Evolutionary conservation across 2,113 vertebrate species (phyloP).

Genomic region (Coryphaenoides rupestris): DNA sequence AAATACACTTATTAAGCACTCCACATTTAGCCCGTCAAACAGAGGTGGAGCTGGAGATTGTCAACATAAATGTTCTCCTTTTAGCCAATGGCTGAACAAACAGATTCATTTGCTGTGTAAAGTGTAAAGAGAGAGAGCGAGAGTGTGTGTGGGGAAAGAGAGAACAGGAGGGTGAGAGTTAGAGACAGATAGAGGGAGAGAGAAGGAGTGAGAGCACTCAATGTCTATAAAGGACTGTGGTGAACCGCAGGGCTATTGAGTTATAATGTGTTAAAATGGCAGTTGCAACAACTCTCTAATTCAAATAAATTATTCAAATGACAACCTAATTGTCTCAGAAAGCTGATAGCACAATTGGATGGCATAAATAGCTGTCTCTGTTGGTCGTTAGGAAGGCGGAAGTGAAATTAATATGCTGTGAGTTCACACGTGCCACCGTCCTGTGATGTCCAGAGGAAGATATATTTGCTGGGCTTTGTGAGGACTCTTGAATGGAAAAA

Average conservation of each 20-base stretch:
- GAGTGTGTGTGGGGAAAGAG: slow-evolving; percentile 24
- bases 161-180: slow-evolving; percentile 3
- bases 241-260: no score
- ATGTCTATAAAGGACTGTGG: no score
- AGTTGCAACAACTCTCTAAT: no score
- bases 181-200: slow-evolving; percentile 11
- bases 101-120: no score
- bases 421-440: background rate
- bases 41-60: background rate
- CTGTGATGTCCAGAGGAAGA: background rate
- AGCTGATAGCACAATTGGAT: no score
- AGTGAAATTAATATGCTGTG: background rate
- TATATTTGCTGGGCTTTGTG: background rate
- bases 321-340: no score
- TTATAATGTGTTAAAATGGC: no score
- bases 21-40: slow-evolving; percentile 1
- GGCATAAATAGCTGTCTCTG: no score
- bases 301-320: no score
- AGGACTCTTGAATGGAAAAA: background rate
- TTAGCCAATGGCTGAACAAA: background rate
- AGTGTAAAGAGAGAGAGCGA: slow-evolving; percentile 15
- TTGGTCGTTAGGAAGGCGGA: background rate
- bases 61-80: background rate
- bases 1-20: background rate
- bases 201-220: slow-evolving; percentile 5